Conservation (phyloP, 2,797 vertebrate genomes). For the Trematomus bernacchii region DNA sequence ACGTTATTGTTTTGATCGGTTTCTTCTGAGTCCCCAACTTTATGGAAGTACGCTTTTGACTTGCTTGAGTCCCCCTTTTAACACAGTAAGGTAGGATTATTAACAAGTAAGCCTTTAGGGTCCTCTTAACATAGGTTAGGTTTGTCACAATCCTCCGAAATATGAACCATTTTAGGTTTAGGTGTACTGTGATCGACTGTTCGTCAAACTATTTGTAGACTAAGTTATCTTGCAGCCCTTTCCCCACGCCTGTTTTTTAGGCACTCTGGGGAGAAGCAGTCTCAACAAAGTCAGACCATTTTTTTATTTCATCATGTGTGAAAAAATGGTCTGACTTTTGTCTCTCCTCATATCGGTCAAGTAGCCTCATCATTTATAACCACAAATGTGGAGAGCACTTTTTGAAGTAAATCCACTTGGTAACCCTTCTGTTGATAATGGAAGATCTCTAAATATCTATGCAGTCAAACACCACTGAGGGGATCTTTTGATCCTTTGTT, state of each 20-base stretch:
- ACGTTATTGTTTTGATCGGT: background rate
- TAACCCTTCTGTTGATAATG: background rate
- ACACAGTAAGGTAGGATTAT: background rate
- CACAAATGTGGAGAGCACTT: background rate
- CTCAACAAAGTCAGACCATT: background rate
- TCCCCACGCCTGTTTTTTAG: background rate
- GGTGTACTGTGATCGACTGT: background rate
- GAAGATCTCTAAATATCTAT: conserved; percentile 18
- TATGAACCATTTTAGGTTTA: background rate
- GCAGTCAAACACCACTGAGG: conserved; percentile 1
- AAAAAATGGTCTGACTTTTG: too few relatives aligned
- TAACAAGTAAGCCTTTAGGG: background rate
- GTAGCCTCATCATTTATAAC: conserved; percentile 17
- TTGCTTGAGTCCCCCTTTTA: background rate
- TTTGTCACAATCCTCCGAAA: background rate
- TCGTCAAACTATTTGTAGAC: background rate
- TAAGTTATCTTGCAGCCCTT: background rate
- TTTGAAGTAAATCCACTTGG: conserved; percentile 20
- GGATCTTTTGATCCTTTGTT: background rate
- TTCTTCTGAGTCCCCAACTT: background rate
- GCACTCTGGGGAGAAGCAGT: background rate
- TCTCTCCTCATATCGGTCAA: too few relatives aligned
- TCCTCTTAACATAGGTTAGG: background rate
- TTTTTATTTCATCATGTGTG: background rate
- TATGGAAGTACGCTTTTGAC: background rate